phyloP scores from a whole-genome alignment of 2,888 invertebrate genomes.

The Euplexia lucipara region DNA sequence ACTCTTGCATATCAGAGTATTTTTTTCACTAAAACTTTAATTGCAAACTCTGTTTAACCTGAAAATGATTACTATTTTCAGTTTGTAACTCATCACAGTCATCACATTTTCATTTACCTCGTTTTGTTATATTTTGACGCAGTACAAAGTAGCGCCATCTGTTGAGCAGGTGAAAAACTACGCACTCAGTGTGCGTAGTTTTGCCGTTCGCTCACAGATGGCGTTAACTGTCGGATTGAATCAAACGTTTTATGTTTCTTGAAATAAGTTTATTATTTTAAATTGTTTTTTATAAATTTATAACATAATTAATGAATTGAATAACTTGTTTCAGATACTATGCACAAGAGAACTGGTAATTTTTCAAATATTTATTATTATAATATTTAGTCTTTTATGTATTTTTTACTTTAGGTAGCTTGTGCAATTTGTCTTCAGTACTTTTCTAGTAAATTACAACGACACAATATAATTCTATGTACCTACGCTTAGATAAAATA shows the following conservation, averaged over 20 bases:
- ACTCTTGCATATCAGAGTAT: too few relatives aligned
- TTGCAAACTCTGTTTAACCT: not conserved
- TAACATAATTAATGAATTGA: constrained; percentile 74
- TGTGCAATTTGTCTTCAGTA: constrained; percentile 13
- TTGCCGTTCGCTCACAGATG: constrained; percentile 71
- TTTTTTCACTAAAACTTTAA: too few relatives aligned
- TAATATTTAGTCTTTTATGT: not conserved
- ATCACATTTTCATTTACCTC: not conserved
- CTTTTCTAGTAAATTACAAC: too few relatives aligned
- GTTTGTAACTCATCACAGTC: not conserved
- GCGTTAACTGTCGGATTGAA: constrained; percentile 66
- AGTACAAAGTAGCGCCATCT: constrained; percentile 64
- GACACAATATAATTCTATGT: too few relatives aligned
- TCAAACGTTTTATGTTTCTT: constrained; percentile 1
- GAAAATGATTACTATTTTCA: not conserved
- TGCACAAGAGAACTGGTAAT: constrained; percentile 90
- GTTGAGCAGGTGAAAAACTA: constrained; percentile 43
- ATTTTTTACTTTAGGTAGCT: not conserved
- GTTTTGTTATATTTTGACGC: not conserved
- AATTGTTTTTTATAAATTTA: constrained; percentile 25
- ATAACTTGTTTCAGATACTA: constrained; percentile 90
- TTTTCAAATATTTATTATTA: constrained; percentile 32
- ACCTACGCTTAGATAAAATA: too few relatives aligned
- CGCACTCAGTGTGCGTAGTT: constrained; percentile 63
- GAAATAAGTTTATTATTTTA: not conserved